Conservation (phyloP, 2,888 invertebrate genomes). For the Agonopterix subpropinquella region DNA sequence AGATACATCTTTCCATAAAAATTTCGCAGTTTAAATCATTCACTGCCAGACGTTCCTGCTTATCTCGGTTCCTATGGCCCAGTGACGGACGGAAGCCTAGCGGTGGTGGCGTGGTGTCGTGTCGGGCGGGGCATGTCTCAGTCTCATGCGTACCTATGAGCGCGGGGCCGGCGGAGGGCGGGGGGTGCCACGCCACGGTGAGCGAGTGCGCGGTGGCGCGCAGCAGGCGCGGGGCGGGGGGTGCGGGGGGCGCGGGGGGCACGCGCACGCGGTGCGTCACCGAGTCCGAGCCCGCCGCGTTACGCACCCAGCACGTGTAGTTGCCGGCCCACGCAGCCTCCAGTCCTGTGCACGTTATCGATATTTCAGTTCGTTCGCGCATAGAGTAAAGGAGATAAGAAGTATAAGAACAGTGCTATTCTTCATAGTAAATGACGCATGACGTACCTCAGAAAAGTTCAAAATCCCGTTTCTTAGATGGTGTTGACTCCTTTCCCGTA, state of each 20-base stretch:
- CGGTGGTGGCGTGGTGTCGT: conserved; percentile 16
- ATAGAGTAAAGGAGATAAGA: too few species aligned
- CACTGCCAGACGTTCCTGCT: neutral
- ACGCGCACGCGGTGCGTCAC: conserved; percentile 79
- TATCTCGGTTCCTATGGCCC: neutral
- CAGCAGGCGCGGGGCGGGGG: conserved; percentile 74
- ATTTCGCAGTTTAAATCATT: neutral
- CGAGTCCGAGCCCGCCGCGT: conserved; percentile 86
- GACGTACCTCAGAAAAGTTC: too few species aligned
- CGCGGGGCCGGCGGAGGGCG: conserved; percentile 34
- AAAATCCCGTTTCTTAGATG: too few species aligned
- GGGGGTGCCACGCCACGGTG: conserved; percentile 77
- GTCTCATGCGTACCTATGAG: conserved; percentile 6
- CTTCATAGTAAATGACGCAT: too few species aligned
- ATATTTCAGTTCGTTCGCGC: neutral
- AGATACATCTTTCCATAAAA: neutral
- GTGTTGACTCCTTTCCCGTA: too few species aligned
- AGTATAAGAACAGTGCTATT: too few species aligned
- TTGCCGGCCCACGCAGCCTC: conserved; percentile 80
- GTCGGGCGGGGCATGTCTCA: conserved; percentile 14
- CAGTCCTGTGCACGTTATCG: conserved; percentile 57
- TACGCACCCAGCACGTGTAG: conserved; percentile 85
- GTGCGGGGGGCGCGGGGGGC: conserved; percentile 77
- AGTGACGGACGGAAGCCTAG: neutral
- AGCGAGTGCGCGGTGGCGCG: conserved; percentile 71